Base-by-base conservation (phyloP, 2,888 invertebrate species). In the Lasioglossum malachurum region DNA sequence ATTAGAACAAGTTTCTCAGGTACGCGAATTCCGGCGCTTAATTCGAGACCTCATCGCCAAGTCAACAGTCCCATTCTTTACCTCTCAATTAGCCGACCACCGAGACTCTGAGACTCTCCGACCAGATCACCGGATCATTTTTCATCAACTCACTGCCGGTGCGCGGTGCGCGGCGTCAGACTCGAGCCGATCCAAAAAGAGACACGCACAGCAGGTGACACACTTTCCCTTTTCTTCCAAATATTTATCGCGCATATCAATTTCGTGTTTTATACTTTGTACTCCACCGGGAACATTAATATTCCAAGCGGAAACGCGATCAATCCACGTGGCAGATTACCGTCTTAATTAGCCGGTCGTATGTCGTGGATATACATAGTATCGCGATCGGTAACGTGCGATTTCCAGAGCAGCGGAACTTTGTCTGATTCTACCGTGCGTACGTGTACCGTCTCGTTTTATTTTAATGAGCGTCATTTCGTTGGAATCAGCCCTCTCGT, bases 271-370 rank as follows among this genome's bases (percentile, higher is more conserved):
- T n/a, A 38, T n/a, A 31, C 19, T 41, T 19, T 49, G 16, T 53
- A 4, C n/a, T 27, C 35, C 4, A 1, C 35, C 49, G 23, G 12
- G 19, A 8, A 23, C 49, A 49, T 73, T 27, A 69, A 69, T 35
- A 31, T 53, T n/a, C 19, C 27, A n/a, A 44, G 8, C n/a, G 12
- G 67, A 41, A 41, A 27, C 8, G n/a, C 73, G 31, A 53, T 72
- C 16, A 60, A 27, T 60, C 19, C 27, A 44, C 44, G 75, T 35
- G 64, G 64, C 44, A 35, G 49, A 27, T 67, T 74, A 57, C 57
- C 38, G 75, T 73, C 64, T 73, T 76, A 83, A 83, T 83, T 76
- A 76, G 19, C 4, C n/a, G 38, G 31, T 19, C 64, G 74, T 49
- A 10, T 10, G 41, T 57, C 23, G 27, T 69, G 41, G 0, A 60